A percentile compares a stretch with the other conserved stretches of the same genome.
These are phyloP conservation scores for Dioctria linearis DNA, from an alignment of 2,888 invertebrate genomes.

Conservation along the genomic window DNA sequence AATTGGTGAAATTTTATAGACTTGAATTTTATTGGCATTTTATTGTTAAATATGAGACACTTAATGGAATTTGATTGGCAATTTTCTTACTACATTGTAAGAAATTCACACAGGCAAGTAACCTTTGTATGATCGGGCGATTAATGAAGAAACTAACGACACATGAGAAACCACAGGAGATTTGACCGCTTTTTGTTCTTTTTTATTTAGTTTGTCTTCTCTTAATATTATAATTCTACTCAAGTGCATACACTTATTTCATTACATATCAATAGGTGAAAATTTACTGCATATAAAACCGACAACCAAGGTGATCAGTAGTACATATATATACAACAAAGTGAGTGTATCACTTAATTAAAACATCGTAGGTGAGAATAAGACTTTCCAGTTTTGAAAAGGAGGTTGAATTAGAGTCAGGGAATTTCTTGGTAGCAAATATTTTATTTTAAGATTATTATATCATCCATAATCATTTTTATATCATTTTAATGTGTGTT, in stretches of 20 bases:
- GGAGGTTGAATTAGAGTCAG: not conserved
- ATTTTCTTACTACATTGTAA: slow-evolving; percentile 51
- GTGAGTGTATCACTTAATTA: not conserved
- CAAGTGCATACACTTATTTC: too few relatives aligned
- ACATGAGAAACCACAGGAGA: not conserved
- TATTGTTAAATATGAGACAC: slow-evolving; percentile 57
- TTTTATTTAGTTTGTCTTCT: too few relatives aligned
- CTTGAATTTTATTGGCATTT: slow-evolving; percentile 54
- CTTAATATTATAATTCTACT: too few relatives aligned
- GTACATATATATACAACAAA: too few relatives aligned
- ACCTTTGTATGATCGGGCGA: slow-evolving; percentile 1
- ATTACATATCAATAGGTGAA: too few relatives aligned
- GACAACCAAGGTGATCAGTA: too few relatives aligned
- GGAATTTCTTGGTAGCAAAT: not conserved
- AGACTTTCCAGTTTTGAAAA: not conserved
- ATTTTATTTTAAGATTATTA: not conserved
- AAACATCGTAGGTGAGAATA: not conserved
- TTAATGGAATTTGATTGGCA: slow-evolving; percentile 49
- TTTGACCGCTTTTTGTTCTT: too few relatives aligned
- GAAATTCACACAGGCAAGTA: slow-evolving; percentile 18
- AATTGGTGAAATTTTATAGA: slow-evolving; percentile 45
- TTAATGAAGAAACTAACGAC: slow-evolving; percentile 20
- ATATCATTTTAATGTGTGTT: too few relatives aligned
- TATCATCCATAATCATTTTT: too few relatives aligned
- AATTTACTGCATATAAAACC: too few relatives aligned